phyloP scores from a whole-genome alignment of 1,140 invertebrate species.

The Saccostrea glomerata region DNA sequence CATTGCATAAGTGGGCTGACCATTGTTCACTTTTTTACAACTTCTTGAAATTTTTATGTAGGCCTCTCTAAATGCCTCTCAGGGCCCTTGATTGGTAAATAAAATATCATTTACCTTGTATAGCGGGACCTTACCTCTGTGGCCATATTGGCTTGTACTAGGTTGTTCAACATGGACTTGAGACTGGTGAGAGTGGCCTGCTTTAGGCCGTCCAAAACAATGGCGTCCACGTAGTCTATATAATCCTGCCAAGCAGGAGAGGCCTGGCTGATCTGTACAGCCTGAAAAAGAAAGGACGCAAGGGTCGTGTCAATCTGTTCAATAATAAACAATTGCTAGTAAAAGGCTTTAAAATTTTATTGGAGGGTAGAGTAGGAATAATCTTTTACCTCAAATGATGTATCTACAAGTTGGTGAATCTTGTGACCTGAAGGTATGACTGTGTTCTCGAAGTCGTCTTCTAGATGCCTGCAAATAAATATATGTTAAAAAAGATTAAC shows the following conservation, averaged over 20 bases:
- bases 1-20: too few species aligned
- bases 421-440: constrained; percentile 74
- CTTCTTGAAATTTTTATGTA: neutral
- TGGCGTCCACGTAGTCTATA: constrained; percentile 90
- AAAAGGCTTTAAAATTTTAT: too few species aligned
- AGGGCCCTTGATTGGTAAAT: too few species aligned
- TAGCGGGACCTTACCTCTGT: constrained; percentile 69
- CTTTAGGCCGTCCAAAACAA: constrained; percentile 88
- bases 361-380: too few species aligned
- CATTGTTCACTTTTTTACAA: too few species aligned
- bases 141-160: constrained; percentile 73
- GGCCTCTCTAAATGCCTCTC: too few species aligned
- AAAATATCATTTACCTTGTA: too few species aligned
- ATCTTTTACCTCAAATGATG: constrained; percentile 74
- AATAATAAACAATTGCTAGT: too few species aligned
- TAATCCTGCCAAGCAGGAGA: constrained; percentile 90
- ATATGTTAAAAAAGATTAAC: too few species aligned
- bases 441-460: constrained; percentile 73
- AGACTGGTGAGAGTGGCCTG: constrained; percentile 75
- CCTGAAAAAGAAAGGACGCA: constrained; percentile 56
- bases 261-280: constrained; percentile 79
- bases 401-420: constrained; percentile 72
- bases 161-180: constrained; percentile 75
- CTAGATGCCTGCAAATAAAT: constrained; percentile 66
- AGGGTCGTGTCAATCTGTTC: too few species aligned